Evolutionary conservation across 2,113 vertebrate species (phyloP).

Genomic region (Tenrec ecaudatus): DNA sequence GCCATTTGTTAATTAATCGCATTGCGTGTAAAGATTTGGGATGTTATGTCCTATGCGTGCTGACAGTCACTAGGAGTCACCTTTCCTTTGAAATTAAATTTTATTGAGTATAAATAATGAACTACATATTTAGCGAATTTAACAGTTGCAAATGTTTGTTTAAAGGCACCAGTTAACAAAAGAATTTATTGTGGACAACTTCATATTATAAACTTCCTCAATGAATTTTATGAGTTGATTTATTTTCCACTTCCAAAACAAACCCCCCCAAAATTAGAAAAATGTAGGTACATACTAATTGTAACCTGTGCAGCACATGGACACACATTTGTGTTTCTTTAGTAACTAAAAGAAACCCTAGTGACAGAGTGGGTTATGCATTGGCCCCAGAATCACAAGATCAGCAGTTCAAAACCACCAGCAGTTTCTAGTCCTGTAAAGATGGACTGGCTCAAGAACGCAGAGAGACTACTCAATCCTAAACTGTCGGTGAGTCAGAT

Average conservation of each 20-base stretch:
- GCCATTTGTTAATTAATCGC: constrained; percentile 19
- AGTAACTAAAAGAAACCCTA: no score
- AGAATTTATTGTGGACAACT: background rate
- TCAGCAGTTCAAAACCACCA: no score
- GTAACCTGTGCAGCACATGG: background rate
- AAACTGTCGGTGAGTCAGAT: no score
- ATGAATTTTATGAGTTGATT: constrained; percentile 16
- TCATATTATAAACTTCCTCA: background rate
- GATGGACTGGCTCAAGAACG: no score
- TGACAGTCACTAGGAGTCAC: background rate
- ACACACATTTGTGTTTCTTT: no score
- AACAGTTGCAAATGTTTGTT: background rate
- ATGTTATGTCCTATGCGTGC: background rate
- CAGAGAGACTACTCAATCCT: no score
- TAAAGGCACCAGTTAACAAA: constrained; percentile 21
- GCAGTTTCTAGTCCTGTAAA: no score
- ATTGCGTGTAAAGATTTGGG: background rate
- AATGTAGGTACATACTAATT: background rate
- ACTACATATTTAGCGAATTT: background rate
- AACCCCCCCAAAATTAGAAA: background rate
- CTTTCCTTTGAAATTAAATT: constrained; percentile 4
- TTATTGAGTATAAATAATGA: constrained; percentile 20
- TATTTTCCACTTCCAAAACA: background rate
- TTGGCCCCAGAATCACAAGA: no score
- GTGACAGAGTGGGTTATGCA: no score